Conservation (phyloP, 2,888 invertebrate species). For the Rosalia funebris region DNA sequence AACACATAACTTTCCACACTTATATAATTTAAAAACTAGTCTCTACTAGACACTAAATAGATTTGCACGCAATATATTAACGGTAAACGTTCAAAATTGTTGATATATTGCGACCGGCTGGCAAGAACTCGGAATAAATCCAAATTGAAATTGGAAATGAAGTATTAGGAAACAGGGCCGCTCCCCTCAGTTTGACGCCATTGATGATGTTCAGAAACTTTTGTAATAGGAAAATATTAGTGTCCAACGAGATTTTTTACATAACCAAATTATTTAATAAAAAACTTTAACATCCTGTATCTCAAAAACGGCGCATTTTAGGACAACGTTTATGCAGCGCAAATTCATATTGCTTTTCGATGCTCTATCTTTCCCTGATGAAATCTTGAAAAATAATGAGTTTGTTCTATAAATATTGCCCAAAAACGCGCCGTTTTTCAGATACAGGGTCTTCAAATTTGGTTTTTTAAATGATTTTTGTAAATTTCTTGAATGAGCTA, state of each 20-base stretch:
- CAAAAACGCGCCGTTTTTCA: too few species aligned
- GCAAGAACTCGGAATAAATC: constrained; percentile 17
- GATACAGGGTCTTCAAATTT: too few species aligned
- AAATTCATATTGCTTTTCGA: neutral
- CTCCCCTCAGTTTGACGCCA: too few species aligned
- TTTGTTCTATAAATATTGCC: too few species aligned
- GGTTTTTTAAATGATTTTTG: too few species aligned
- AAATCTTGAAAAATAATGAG: too few species aligned
- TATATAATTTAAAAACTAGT: constrained; percentile 32
- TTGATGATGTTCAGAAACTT: neutral
- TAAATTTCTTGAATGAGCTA: too few species aligned
- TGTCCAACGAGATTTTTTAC: neutral
- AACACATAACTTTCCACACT: constrained; percentile 45
- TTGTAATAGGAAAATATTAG: neutral
- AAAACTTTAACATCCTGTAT: neutral
- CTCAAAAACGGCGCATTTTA: too few species aligned
- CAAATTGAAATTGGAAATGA: neutral
- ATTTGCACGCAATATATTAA: constrained; percentile 46
- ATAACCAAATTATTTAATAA: neutral
- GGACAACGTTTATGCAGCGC: too few species aligned
- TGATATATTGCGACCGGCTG: constrained; percentile 40
- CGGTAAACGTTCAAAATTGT: constrained; percentile 17
- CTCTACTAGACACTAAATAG: constrained; percentile 36
- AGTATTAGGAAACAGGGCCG: neutral
- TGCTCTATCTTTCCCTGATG: too few species aligned